Conservation (phyloP, 2,113 vertebrate species). For the Falcunculus frontatus region DNA sequence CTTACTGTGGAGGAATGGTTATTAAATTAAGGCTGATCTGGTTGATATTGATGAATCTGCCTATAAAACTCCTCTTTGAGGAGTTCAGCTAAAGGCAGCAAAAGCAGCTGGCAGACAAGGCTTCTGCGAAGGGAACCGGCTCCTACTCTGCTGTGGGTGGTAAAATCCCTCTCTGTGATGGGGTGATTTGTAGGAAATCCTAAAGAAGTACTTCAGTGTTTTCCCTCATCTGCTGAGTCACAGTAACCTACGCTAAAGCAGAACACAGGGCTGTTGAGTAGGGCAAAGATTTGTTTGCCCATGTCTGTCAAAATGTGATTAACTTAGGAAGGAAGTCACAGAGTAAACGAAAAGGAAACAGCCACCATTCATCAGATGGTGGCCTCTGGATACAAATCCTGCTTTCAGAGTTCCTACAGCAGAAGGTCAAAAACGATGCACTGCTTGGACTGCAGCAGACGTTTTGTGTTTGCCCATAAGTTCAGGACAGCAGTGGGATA, state of each 20-base stretch:
- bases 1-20: background rate
- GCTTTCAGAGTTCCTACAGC: constrained; percentile 17
- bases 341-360: constrained; percentile 23
- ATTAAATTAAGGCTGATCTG: background rate
- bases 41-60: accelerated
- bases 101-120: background rate
- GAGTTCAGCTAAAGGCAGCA: background rate
- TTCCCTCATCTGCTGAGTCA: background rate
- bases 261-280: background rate
- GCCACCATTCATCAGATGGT: constrained; percentile 34
- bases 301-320: background rate
- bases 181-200: background rate
- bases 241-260: background rate
- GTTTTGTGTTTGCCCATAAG: background rate
- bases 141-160: background rate
- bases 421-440: constrained; percentile 15
- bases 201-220: background rate
- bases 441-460: background rate
- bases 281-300: constrained; percentile 31
- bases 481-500: background rate
- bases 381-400: constrained; percentile 18
- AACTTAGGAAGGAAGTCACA: constrained; percentile 16
- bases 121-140: background rate
- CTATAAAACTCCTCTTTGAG: background rate
- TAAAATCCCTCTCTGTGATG: background rate